phyloP scores from a whole-genome alignment of 2,888 invertebrate genomes.

The Zaprionus bogoriensis region DNA sequence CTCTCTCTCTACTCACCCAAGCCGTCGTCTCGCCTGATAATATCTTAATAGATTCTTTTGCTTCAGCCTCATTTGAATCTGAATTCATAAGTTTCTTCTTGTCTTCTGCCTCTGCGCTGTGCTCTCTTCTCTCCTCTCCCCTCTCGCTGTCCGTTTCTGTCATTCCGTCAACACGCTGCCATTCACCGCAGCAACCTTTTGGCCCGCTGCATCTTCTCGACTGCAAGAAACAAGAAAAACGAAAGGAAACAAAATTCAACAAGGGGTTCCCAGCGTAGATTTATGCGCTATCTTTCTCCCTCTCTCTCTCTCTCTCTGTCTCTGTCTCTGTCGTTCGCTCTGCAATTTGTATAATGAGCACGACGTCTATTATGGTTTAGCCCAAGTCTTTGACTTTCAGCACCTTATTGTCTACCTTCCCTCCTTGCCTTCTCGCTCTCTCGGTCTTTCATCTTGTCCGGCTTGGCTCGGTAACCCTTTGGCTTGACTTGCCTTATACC shows the following conservation, averaged over 20 bases:
- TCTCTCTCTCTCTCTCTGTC: conserved; percentile 2
- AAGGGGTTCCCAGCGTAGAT: conserved; percentile 19
- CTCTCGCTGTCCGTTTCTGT: conserved; percentile 30
- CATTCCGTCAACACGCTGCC: conserved; percentile 45
- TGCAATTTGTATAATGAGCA: conserved; percentile 77
- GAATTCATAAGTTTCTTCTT: conserved; percentile 29
- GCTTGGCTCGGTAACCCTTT: conserved; percentile 6
- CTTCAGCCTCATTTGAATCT: conserved; percentile 69
- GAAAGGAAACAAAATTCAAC: neutral
- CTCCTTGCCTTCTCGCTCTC: neutral
- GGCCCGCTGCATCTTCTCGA: neutral
- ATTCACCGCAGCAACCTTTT: conserved; percentile 18
- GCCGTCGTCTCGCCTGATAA: conserved; percentile 53
- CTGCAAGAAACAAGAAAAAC: neutral
- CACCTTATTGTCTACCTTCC: conserved; percentile 56
- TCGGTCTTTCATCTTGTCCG: neutral
- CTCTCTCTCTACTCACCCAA: neutral
- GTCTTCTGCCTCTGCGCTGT: neutral
- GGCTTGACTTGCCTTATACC: conserved; percentile 6
- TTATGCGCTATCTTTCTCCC: neutral
- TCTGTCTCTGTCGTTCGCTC: conserved; percentile 30
- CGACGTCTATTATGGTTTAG: conserved; percentile 61
- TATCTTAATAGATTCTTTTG: conserved; percentile 76
- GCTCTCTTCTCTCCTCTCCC: neutral
- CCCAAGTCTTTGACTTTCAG: conserved; percentile 70